phyloP scores from a whole-genome alignment of 2,797 vertebrate genomes.

The Martes flavigula region DNA sequence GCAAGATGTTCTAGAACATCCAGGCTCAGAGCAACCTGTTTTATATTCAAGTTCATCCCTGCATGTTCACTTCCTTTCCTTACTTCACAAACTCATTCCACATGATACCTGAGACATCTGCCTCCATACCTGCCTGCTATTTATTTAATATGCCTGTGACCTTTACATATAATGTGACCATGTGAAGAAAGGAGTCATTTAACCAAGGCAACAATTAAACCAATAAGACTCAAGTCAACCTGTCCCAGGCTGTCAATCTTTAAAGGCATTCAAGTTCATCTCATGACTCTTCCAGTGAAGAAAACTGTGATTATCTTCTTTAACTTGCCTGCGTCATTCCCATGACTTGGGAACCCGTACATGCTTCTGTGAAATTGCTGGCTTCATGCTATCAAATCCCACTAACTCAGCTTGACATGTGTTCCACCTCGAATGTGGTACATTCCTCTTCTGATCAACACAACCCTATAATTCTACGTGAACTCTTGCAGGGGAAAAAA shows the following conservation, averaged over 20 bases:
- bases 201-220: neutral
- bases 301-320: neutral
- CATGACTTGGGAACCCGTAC: neutral
- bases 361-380: neutral
- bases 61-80: neutral
- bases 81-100: neutral
- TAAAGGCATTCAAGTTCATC: neutral
- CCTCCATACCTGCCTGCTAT: neutral
- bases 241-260: neutral
- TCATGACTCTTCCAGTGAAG: neutral
- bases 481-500: neutral
- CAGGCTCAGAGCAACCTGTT: neutral
- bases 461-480: neutral
- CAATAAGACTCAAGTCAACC: neutral
- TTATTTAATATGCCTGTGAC: slow-evolving; percentile 2
- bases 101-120: neutral
- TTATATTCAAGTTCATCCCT: neutral
- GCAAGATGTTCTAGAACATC: neutral
- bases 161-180: neutral
- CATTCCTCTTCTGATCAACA: neutral
- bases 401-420: neutral
- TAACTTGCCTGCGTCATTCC: neutral
- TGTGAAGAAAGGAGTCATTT: neutral
- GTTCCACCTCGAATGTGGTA: neutral
- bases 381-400: neutral